These are phyloP conservation scores for Hucho hucho DNA, from an alignment of 2,113 vertebrate species.

Conservation along the genomic window DNA sequence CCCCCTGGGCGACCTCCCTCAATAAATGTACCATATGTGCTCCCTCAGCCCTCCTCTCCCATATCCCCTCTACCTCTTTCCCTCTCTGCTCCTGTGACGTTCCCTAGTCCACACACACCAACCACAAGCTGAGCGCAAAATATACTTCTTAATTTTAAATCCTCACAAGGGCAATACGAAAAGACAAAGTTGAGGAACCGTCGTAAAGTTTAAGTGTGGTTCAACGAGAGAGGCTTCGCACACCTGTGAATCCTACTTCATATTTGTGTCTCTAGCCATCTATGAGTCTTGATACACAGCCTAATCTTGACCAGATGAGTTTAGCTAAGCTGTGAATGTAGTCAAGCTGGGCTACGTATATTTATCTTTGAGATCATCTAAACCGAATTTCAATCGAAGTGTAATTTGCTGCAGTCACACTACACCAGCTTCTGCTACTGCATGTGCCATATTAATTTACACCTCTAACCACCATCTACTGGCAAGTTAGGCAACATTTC, in stretches of 20 bases:
- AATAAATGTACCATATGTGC: slow-evolving; percentile 74
- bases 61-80: slow-evolving; percentile 23
- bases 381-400: slow-evolving; percentile 41
- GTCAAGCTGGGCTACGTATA: slow-evolving; percentile 37
- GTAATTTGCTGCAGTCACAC: slow-evolving; percentile 47
- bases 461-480: slow-evolving; percentile 36
- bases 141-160: slow-evolving; percentile 45
- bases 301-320: slow-evolving; percentile 47
- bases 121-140: slow-evolving; percentile 35
- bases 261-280: slow-evolving; percentile 31
- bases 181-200: slow-evolving; percentile 10
- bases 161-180: slow-evolving; percentile 30
- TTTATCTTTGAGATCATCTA: slow-evolving; percentile 56
- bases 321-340: slow-evolving; percentile 36
- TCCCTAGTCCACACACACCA: slow-evolving; percentile 29
- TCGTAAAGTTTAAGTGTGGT: slow-evolving; percentile 31
- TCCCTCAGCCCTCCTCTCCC: slow-evolving; percentile 54
- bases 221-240: slow-evolving; percentile 17
- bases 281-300: slow-evolving; percentile 14
- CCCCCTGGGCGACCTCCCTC: slow-evolving; percentile 48
- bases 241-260: slow-evolving; percentile 44
- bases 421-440: slow-evolving; percentile 51
- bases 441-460: slow-evolving; percentile 50
- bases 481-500: slow-evolving; percentile 25
- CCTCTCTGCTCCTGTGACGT: slow-evolving; percentile 15